Conservation (phyloP, 2,888 invertebrate species). For the Melinaea marsaeus region DNA sequence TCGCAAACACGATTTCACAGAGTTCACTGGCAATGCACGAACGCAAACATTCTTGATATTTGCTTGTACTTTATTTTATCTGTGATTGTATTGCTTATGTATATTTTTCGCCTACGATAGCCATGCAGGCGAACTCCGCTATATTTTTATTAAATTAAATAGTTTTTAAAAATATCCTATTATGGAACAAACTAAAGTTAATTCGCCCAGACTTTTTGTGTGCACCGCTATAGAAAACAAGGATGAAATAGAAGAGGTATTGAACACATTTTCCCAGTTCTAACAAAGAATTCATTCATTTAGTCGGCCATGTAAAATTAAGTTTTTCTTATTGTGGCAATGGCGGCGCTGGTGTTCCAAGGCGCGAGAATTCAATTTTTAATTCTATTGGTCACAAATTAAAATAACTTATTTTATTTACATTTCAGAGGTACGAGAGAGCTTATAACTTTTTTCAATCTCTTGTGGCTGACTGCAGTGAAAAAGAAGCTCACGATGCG, state of each 20-base stretch:
- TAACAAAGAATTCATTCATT: constrained; percentile 66
- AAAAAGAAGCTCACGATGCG: constrained; percentile 95
- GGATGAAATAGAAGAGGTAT: constrained; percentile 95
- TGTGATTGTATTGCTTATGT: constrained; percentile 73
- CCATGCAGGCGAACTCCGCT: constrained; percentile 80
- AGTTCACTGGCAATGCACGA: constrained; percentile 26
- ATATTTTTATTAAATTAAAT: constrained; percentile 78
- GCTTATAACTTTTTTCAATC: constrained; percentile 87
- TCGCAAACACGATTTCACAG: constrained; percentile 23
- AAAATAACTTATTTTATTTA: constrained; percentile 16
- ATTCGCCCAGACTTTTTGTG: constrained; percentile 86
- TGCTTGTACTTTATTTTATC: constrained; percentile 43
- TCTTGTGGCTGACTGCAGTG: constrained; percentile 89
- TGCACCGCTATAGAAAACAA: constrained; percentile 90
- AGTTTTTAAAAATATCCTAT: constrained; percentile 67
- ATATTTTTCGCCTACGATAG: constrained; percentile 79
- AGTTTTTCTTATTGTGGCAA: constrained; percentile 65
- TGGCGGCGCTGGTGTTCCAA: constrained; percentile 63
- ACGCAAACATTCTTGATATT: constrained; percentile 24
- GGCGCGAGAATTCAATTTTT: constrained; percentile 67
- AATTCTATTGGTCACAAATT: constrained; percentile 32
- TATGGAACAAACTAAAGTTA: constrained; percentile 79
- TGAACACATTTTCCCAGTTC: constrained; percentile 68
- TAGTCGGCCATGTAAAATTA: constrained; percentile 74
- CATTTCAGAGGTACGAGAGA: constrained; percentile 91